These are phyloP conservation scores for Sorex maritimensis DNA, from an alignment of 2,797 vertebrate genomes.

Conservation along the genomic window DNA sequence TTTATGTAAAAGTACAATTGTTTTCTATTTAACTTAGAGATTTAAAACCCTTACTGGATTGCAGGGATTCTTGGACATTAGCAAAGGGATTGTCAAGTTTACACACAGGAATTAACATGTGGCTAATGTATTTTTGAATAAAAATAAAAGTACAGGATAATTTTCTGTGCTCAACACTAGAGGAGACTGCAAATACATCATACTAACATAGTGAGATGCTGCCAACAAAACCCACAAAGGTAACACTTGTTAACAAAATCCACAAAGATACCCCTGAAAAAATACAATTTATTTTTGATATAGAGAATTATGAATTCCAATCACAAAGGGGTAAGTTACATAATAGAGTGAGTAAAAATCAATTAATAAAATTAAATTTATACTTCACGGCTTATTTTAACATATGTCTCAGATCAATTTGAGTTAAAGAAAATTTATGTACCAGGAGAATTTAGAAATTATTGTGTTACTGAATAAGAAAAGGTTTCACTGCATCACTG, in stretches of 20 bases:
- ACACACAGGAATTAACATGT: neutral
- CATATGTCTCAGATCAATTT: neutral
- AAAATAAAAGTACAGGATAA: conserved; percentile 14
- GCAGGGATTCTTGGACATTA: conserved; percentile 7
- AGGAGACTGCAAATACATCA: neutral
- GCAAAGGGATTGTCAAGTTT: conserved; percentile 15
- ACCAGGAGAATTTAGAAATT: conserved; percentile 9
- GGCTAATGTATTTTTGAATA: conserved; percentile 28
- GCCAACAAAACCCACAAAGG: neutral
- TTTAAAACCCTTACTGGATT: no score
- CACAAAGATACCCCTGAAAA: no score
- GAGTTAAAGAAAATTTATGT: neutral
- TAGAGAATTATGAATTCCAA: neutral
- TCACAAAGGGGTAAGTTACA: conserved; percentile 40
- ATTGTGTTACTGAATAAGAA: neutral
- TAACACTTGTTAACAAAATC: no score
- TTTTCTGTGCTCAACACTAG: neutral
- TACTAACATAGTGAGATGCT: neutral
- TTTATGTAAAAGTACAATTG: neutral
- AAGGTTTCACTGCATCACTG: no score
- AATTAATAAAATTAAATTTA: neutral
- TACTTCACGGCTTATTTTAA: neutral
- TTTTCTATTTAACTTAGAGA: neutral
- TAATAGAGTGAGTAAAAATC: neutral
- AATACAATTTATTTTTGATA: neutral